Conservation (phyloP, 1,140 invertebrate species). For the Drosophila suzukii region DNA sequence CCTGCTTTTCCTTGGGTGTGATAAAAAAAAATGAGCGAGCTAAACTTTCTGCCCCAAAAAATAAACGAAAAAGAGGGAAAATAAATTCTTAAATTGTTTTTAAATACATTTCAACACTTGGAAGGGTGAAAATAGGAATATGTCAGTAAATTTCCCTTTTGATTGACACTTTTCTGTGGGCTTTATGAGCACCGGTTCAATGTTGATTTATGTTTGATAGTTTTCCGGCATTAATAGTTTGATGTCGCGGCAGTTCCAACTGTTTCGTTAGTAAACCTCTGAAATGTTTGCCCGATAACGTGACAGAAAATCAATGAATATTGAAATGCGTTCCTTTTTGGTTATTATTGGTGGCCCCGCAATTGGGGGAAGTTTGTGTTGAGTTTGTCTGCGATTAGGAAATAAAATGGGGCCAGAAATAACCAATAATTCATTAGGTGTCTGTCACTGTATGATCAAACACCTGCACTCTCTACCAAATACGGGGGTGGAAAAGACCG, state of each 20-base stretch:
- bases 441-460: constrained; percentile 28
- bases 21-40: constrained; percentile 19
- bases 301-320: constrained; percentile 77
- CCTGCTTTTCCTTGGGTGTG: constrained; percentile 47
- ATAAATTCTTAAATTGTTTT: constrained; percentile 70
- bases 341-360: constrained; percentile 35
- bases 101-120: constrained; percentile 49
- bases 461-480: constrained; percentile 30
- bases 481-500: constrained; percentile 5
- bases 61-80: not conserved
- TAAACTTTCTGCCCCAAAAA: constrained; percentile 25
- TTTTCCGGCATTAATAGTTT: constrained; percentile 60
- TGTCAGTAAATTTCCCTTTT: constrained; percentile 13
- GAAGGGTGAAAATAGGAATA: constrained; percentile 14
- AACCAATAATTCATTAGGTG: constrained; percentile 51
- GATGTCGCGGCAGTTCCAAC: not conserved
- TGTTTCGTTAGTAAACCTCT: constrained; percentile 45
- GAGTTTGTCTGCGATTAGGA: constrained; percentile 17
- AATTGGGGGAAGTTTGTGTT: not conserved
- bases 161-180: constrained; percentile 53
- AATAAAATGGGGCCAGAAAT: constrained; percentile 26
- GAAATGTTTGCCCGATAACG: constrained; percentile 63
- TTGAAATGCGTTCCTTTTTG: constrained; percentile 54
- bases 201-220: constrained; percentile 71
- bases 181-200: constrained; percentile 31